Evolutionary conservation across 1,140 invertebrate genomes (phyloP), one percentile per base, ranked within the genome.

Genomic region (Elysia chlorotica): DNA sequence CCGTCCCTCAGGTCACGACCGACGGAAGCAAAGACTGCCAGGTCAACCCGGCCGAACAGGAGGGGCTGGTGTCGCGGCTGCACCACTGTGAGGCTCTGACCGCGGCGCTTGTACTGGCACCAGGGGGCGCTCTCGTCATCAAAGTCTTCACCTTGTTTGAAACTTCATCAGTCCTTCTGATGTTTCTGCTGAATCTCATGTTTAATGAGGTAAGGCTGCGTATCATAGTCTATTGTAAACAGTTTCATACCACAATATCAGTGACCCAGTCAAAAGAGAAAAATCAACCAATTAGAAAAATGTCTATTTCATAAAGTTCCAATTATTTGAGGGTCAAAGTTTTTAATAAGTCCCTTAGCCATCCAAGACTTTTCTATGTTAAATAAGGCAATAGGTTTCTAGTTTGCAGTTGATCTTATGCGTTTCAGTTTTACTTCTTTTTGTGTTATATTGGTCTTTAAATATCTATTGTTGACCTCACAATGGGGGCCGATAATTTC

Each of bases 91-190:
- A 98, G 89, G 91, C 91, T 2, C 85, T 95, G 0, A 90, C 92
- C 25, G 94, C 93, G 21, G 82, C 97, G 17, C 89, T 89, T 71
- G 86, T 94, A 25, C 86, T 98, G n/a, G 85, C 89, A n/a, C 68
- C 84, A 66, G 92, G 91, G 69, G 96, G 96, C 2, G 91, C 88
- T 76, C 92, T 97, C 71, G 88, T 99, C 0, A 82, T 98, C n/a
- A 99, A 99, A 89, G 91, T 96, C 77, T 98, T 99, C 81, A 98
- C 96, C 1, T 90, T 93, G 59, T 97, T 95, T 84, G 95, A 98
- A 84, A 90, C 92, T 71, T 88, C 91, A 21, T 92, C 94, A 1
- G 88, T 97, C 0, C 92, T 91, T 66, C 82, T 97, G 2, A 81
- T 98, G 30, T 97, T 94, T 83, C 84, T 98, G 1, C 88, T 99